Evolutionary conservation across 1,140 invertebrate genomes (phyloP).

Genomic region (Drosophila biarmipes): DNA sequence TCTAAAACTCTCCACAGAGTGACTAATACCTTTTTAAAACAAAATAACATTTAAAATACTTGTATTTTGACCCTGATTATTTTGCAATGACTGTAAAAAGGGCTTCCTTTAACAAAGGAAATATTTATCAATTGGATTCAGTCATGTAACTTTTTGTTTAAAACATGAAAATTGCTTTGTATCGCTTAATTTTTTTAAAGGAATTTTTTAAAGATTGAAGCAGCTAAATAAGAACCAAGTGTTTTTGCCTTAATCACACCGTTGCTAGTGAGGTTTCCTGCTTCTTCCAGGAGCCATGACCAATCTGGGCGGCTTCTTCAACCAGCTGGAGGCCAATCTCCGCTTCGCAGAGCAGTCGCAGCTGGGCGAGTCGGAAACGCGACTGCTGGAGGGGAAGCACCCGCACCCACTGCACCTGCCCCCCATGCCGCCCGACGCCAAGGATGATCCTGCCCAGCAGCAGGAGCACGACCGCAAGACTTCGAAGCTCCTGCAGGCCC

Average conservation of each 20-base stretch:
- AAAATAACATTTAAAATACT: too few species aligned
- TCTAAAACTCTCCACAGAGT: too few species aligned
- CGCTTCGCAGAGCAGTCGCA: constrained; percentile 71
- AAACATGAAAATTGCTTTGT: background rate
- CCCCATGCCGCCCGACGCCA: constrained; percentile 8
- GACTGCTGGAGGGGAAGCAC: constrained; percentile 71
- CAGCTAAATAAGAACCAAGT: background rate
- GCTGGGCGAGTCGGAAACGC: constrained; percentile 50
- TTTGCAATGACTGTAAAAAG: too few species aligned
- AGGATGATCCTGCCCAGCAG: constrained; percentile 27
- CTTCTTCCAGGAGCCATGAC: constrained; percentile 76
- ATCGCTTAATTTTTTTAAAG: background rate
- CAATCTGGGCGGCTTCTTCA: constrained; percentile 80
- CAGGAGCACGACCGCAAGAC: constrained; percentile 38
- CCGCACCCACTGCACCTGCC: constrained; percentile 36
- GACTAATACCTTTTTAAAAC: too few species aligned
- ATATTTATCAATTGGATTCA: too few species aligned
- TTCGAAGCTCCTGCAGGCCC: constrained; percentile 53
- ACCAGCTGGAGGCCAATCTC: constrained; percentile 73
- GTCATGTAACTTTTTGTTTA: too few species aligned
- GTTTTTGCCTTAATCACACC: background rate
- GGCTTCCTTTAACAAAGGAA: too few species aligned
- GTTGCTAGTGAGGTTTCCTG: constrained; percentile 28
- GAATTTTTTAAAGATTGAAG: background rate
- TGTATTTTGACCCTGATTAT: too few species aligned